These are phyloP conservation scores for Amblyteles armatorius DNA, from an alignment of 2,888 invertebrate genomes.

Conservation along the genomic window DNA sequence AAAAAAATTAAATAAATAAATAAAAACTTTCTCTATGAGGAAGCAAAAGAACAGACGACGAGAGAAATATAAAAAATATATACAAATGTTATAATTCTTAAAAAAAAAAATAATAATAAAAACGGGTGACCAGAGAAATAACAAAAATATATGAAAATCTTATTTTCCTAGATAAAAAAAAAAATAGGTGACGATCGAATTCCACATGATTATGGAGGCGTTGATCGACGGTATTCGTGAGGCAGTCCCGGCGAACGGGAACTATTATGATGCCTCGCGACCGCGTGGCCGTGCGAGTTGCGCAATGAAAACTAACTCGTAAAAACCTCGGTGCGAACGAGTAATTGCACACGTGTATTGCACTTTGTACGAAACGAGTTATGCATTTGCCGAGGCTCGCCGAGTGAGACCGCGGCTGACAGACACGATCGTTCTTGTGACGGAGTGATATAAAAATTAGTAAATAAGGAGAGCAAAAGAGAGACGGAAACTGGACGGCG, in stretches of 20 bases:
- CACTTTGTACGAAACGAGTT: slow-evolving; percentile 47
- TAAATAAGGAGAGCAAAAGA: slow-evolving; percentile 1
- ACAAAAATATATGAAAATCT: too few relatives aligned
- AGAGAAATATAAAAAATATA: too few relatives aligned
- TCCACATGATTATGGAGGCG: background rate
- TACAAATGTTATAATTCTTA: too few relatives aligned
- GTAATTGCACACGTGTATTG: slow-evolving; percentile 38
- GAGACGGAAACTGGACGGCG: slow-evolving; percentile 16
- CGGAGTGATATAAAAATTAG: slow-evolving; percentile 21
- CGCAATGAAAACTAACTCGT: slow-evolving; percentile 51
- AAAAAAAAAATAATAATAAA: too few relatives aligned
- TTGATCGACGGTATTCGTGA: slow-evolving; percentile 5
- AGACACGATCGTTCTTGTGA: slow-evolving; percentile 41
- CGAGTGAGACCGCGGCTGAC: background rate
- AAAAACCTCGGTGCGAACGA: slow-evolving; percentile 57
- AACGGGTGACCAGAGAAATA: too few relatives aligned
- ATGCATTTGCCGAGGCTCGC: slow-evolving; percentile 45
- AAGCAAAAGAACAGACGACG: background rate
- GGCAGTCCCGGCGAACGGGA: background rate
- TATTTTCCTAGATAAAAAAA: background rate
- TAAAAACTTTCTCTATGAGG: background rate
- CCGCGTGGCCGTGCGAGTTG: slow-evolving; percentile 10
- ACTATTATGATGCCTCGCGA: slow-evolving; percentile 2
- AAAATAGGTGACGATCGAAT: background rate
- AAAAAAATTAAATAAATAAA: background rate